Percentiles rank a stretch among this genome's conserved stretches.
Conservation (phyloP, 1,140 invertebrate species). For the Papilio helenus region DNA sequence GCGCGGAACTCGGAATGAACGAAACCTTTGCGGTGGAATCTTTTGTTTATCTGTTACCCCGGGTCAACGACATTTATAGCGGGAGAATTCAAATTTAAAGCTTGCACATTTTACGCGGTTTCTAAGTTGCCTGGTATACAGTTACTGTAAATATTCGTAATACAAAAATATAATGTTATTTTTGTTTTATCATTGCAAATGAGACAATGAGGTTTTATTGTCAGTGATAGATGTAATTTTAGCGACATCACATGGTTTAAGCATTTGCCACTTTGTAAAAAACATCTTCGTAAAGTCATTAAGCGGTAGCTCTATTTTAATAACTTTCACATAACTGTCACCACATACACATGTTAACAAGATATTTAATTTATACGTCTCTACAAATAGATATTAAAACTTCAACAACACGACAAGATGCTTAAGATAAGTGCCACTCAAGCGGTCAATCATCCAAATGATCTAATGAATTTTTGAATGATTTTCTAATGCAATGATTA, state of each 20-base stretch:
- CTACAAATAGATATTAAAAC: conserved; percentile 19
- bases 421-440: conserved; percentile 29
- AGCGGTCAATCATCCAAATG: conserved; percentile 29
- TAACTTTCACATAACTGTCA: conserved; percentile 1
- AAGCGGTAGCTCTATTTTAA: background rate
- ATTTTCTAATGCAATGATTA: conserved; percentile 18
- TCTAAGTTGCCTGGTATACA: background rate
- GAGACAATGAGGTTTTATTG: too few species aligned
- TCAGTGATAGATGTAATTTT: too few species aligned
- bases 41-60: conserved; percentile 47
- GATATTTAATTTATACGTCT: conserved; percentile 12
- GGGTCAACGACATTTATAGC: conserved; percentile 2
- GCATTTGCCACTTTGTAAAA: background rate
- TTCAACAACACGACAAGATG: conserved; percentile 14
- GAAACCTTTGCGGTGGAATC: conserved; percentile 57
- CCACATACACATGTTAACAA: conserved; percentile 18
- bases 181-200: too few species aligned
- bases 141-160: too few species aligned
- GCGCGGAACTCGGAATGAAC: conserved; percentile 55
- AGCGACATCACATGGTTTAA: background rate
- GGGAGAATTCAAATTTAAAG: conserved; percentile 9
- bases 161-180: too few species aligned
- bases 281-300: background rate
- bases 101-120: background rate
- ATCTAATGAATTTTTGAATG: conserved; percentile 28